Base-by-base conservation (phyloP, 2,113 vertebrate species). In the Calypte anna region DNA sequence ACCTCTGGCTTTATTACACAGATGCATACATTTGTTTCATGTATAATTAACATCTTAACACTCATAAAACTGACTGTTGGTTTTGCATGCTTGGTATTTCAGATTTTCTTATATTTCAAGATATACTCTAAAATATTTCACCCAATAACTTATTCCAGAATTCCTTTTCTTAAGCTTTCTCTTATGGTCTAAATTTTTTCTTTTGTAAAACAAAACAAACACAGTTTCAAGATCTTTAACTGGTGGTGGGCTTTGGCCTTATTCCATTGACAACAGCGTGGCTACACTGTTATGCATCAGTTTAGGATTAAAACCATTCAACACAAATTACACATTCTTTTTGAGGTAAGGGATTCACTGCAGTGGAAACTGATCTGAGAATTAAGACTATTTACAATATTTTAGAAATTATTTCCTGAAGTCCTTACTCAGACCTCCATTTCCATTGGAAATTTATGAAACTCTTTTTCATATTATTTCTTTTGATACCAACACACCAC, bases 151-250 rank as follows among this genome's bases (percentile, higher is more conserved):
- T 94, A 89, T 78, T 70, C 79, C 10, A 81, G 28, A 83, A 54
- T 53, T 44, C 7, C 14, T 87, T 78, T 85, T 73, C 67, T 73
- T 90, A 54, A 93, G 79, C n/a, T 86, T 90, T 86, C 36, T 68
- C 2, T 55, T 83, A 77, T 4, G 12, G 43, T 54, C 55, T 74
- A 66, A 10, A 55, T 73, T 68, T 89, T 76, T 82, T 70, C 33
- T 74, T 82, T 61, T 70, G 31, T 27, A 68, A 82, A 93, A 68
- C 12, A 90, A 95, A 93, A 69, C 44, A 93, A 78, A 62, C 55
- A 77, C 46, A 61, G 51, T 30, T 5, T 0, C 46, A 53, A 76
- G 72, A 51, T 82, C 43, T 85, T 87, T 76, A 80, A 58, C 67
- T 85, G 43, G 14, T 90, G 27, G 27, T 81, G 21, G 76, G 86